Evolutionary conservation across 2,113 vertebrate species (phyloP).

Genomic region (Butastur rufipennis): DNA sequence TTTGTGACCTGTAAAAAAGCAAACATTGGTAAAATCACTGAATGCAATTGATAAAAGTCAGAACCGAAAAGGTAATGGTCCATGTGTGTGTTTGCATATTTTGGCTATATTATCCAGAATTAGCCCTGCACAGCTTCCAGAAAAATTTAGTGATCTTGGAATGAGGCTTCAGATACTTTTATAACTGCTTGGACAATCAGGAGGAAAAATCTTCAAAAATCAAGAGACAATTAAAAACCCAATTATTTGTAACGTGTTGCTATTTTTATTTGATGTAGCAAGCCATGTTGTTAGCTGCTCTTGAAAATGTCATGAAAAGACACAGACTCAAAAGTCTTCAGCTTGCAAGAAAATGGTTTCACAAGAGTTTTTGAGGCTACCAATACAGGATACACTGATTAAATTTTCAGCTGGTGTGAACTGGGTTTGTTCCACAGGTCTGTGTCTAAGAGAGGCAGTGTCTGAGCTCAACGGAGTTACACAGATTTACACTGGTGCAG

Average conservation of each 20-base stretch:
- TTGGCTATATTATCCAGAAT: neutral
- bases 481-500: neutral
- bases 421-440: neutral
- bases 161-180: neutral
- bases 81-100: neutral
- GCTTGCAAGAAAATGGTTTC: neutral
- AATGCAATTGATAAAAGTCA: neutral
- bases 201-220: neutral
- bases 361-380: neutral
- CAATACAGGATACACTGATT: neutral
- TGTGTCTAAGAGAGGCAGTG: neutral
- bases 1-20: conserved; percentile 77
- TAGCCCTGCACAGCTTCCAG: neutral
- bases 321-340: neutral
- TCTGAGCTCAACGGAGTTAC: neutral
- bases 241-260: neutral
- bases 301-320: neutral
- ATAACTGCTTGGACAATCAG: neutral
- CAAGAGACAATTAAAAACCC: neutral
- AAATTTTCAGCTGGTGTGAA: neutral
- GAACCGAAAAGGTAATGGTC: neutral
- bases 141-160: neutral
- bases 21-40: neutral
- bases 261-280: neutral
- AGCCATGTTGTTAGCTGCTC: neutral